Percentiles rank a stretch among this genome's conserved stretches.
Conservation (phyloP, 2,888 invertebrate genomes). For the Polydrusus cervinus region DNA sequence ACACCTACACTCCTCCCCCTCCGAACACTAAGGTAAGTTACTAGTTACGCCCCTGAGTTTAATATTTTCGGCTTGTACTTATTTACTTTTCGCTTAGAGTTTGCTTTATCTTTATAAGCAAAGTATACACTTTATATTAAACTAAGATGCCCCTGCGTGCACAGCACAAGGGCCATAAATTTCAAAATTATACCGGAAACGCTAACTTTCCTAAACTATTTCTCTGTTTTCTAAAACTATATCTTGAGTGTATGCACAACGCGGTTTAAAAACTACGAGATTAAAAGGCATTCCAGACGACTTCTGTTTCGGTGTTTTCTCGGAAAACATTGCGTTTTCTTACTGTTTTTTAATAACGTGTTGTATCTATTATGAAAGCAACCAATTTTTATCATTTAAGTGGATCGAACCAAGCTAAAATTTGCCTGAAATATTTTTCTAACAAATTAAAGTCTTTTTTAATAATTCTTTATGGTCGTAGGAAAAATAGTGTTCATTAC, state of each 20-base stretch:
- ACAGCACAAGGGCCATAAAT: conserved; percentile 48
- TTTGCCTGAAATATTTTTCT: too few species aligned
- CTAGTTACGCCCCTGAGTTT: too few species aligned
- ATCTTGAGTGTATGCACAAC: conserved; percentile 37
- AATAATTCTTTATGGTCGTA: too few species aligned
- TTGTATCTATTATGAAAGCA: too few species aligned
- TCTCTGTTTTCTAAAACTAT: conserved; percentile 49
- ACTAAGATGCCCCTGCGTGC: conserved; percentile 47
- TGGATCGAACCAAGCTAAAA: too few species aligned
- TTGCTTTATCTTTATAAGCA: conserved; percentile 48
- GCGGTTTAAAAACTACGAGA: conserved; percentile 37
- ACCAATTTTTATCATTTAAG: too few species aligned
- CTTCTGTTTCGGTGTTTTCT: conserved; percentile 15
- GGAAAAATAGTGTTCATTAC: too few species aligned
- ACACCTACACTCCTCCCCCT: too few species aligned
- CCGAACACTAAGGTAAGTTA: too few species aligned
- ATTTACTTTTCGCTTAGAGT: conserved; percentile 38
- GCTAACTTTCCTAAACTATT: conserved; percentile 52
- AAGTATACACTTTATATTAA: conserved; percentile 51
- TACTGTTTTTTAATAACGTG: not conserved
- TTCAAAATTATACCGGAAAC: conserved; percentile 53
- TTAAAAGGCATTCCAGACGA: conserved; percentile 24
- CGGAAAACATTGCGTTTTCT: not conserved
- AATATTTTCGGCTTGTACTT: not conserved
- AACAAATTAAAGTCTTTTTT: too few species aligned